phyloP scores from a whole-genome alignment of 2,888 invertebrate species.

The Zygaena filipendulae region DNA sequence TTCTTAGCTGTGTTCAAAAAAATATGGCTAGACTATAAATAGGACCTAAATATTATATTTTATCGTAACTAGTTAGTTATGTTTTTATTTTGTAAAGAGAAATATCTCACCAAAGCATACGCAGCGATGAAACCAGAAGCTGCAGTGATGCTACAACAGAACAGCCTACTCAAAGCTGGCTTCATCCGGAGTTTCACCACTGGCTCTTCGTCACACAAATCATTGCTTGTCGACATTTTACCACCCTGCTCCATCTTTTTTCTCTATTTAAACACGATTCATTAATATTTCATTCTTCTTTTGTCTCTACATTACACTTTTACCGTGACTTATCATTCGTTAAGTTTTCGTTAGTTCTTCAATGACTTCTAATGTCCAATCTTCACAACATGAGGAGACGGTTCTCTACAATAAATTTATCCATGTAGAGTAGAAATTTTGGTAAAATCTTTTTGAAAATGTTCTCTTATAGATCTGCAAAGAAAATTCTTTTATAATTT shows the following conservation, averaged over 20 bases:
- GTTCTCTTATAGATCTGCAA: too few relatives aligned
- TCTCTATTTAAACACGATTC: slow-evolving; percentile 3
- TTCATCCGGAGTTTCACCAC: slow-evolving; percentile 46
- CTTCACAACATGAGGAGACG: slow-evolving; percentile 36
- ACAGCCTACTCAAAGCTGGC: slow-evolving; percentile 54
- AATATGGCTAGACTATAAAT: too few relatives aligned
- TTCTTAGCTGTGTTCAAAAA: too few relatives aligned
- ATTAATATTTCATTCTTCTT: neutral
- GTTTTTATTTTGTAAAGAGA: too few relatives aligned
- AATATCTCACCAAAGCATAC: slow-evolving; percentile 50
- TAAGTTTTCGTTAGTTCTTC: too few relatives aligned
- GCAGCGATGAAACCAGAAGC: slow-evolving; percentile 62
- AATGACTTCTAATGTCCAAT: slow-evolving; percentile 40
- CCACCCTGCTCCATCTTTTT: slow-evolving; percentile 1
- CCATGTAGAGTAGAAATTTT: neutral
- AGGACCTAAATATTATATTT: too few relatives aligned
- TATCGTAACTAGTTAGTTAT: too few relatives aligned
- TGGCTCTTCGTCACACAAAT: slow-evolving; percentile 39
- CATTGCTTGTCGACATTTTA: slow-evolving; percentile 50
- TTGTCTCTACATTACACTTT: neutral
- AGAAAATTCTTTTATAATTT: too few relatives aligned
- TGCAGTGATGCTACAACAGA: slow-evolving; percentile 63
- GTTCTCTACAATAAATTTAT: slow-evolving; percentile 20
- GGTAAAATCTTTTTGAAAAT: neutral
- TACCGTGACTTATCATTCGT: too few relatives aligned